Conservation (phyloP, 2,888 invertebrate species). For the Heliconius hortense region DNA sequence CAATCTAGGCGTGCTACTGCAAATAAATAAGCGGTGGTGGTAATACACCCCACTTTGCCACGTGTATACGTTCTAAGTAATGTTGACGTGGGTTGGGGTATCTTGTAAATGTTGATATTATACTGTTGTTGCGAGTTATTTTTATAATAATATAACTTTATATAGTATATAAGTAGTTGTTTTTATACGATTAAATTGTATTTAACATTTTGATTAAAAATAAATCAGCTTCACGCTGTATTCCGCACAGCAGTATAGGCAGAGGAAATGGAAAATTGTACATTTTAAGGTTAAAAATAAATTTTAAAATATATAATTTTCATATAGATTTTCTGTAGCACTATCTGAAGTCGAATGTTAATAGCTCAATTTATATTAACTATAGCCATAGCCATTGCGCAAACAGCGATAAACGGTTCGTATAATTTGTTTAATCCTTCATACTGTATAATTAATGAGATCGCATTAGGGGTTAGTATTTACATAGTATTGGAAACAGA, state of each 20-base stretch:
- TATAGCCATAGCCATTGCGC: neutral
- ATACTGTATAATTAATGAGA: constrained; percentile 29
- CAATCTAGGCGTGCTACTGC: constrained; percentile 10
- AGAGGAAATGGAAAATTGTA: no score
- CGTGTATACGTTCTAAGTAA: constrained; percentile 6
- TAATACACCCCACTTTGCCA: neutral
- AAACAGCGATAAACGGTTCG: constrained; percentile 21
- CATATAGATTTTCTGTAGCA: neutral
- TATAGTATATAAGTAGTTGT: neutral
- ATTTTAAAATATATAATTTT: neutral
- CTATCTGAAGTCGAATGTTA: constrained; percentile 13
- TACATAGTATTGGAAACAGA: constrained; percentile 19
- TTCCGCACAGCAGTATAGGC: no score
- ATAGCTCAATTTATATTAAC: constrained; percentile 14
- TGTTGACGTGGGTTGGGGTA: neutral
- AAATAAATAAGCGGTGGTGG: constrained; percentile 11
- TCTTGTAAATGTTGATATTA: constrained; percentile 2
- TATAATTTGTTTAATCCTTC: constrained; percentile 15
- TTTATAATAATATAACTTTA: neutral
- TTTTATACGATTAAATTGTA: neutral
- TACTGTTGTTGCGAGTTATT: neutral
- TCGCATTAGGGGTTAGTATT: constrained; percentile 15
- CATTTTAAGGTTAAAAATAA: no score
- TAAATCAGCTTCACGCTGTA: no score
- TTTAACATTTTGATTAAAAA: neutral